These are phyloP conservation scores for Oostethus manadensis DNA, from an alignment of 2,113 vertebrate species.

Conservation along the genomic window DNA sequence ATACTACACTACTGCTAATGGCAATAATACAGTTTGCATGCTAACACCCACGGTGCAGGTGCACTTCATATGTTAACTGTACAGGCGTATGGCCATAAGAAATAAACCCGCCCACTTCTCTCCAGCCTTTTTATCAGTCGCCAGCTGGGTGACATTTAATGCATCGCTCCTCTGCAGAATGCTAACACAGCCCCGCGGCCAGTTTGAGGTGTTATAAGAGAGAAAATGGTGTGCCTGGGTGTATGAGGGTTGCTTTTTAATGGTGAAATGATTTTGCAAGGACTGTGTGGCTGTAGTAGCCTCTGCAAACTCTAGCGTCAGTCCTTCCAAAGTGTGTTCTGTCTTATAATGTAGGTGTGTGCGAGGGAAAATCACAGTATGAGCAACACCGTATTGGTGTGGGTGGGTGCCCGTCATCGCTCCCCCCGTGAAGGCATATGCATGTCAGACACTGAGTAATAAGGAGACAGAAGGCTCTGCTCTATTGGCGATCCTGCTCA, in stretches of 20 bases:
- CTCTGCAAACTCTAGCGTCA: background rate
- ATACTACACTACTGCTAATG: too few species aligned
- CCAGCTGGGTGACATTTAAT: conserved; percentile 63
- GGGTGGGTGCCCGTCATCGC: background rate
- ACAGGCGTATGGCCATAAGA: background rate
- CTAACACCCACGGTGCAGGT: too few species aligned
- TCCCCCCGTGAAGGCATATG: background rate
- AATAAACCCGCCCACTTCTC: conserved; percentile 7
- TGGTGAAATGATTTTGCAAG: background rate
- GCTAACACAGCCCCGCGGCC: conserved; percentile 55
- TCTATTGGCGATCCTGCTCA: conserved; percentile 35
- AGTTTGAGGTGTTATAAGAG: conserved; percentile 13
- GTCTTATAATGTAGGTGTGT: background rate
- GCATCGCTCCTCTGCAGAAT: conserved; percentile 50
- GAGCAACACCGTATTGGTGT: background rate
- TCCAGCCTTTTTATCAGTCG: conserved; percentile 13
- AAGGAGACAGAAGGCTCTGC: conserved; percentile 12
- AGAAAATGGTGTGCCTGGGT: conserved; percentile 18
- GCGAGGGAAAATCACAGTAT: background rate
- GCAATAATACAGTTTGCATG: too few species aligned
- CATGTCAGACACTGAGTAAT: conserved; percentile 20
- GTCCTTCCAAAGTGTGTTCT: background rate
- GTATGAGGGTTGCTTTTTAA: conserved; percentile 3
- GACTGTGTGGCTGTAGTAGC: background rate
- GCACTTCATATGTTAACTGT: too few species aligned